A percentile compares a stretch with the other conserved stretches of the same genome.
These are phyloP conservation scores for Gymnopithys bicolor DNA, from an alignment of 2,797 vertebrate species.

Conservation along the genomic window DNA sequence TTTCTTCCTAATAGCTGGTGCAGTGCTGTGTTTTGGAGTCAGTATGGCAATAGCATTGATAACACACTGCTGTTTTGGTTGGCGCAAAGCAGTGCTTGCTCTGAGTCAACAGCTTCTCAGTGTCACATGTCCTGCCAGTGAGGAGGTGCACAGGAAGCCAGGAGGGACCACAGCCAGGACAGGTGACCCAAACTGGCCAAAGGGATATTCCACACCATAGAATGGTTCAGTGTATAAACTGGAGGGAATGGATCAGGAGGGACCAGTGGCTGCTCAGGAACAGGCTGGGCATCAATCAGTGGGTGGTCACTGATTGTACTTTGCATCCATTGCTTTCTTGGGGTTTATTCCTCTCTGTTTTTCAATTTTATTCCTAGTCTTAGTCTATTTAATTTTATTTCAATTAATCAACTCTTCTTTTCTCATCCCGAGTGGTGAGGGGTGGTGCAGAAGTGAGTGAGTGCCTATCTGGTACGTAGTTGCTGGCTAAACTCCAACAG, in stretches of 20 bases:
- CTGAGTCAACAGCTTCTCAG: not conserved
- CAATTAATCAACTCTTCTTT: not conserved
- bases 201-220: not conserved
- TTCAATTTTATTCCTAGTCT: not conserved
- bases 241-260: not conserved
- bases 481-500: not conserved
- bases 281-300: not conserved
- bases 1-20: not conserved
- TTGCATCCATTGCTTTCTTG: not conserved
- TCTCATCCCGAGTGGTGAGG: not conserved
- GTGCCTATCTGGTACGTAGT: rapidly evolving
- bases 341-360: not conserved
- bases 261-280: not conserved
- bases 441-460: not conserved
- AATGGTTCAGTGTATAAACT: not conserved
- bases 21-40: not conserved
- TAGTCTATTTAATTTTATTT: not conserved
- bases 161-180: not conserved
- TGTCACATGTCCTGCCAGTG: not conserved
- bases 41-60: not conserved
- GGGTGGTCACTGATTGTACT: not conserved
- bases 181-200: not conserved
- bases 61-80: not conserved
- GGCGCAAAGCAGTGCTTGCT: not conserved
- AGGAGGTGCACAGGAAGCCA: not conserved